Percentiles rank a stretch among this genome's conserved stretches.
Evolutionary conservation across 2,113 vertebrate species (phyloP).

Genomic region (Coptodon bakossiorum): DNA sequence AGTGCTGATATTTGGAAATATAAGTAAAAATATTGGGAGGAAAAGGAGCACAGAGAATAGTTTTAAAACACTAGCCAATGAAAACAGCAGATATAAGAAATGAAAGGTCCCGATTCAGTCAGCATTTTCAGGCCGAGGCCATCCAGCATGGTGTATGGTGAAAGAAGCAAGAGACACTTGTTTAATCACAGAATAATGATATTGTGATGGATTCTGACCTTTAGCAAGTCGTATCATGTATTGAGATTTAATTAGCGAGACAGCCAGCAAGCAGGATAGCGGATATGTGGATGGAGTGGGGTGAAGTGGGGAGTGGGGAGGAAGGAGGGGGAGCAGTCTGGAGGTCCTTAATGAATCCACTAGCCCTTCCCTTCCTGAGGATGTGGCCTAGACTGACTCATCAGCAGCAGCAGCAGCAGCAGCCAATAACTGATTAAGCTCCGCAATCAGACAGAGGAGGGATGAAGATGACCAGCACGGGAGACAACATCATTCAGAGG

Average conservation of each 20-base stretch:
- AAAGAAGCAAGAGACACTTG: slow-evolving; percentile 45
- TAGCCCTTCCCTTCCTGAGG: slow-evolving; percentile 58
- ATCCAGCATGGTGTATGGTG: neutral
- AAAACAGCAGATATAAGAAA: neutral
- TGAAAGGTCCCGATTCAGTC: neutral
- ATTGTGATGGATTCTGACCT: slow-evolving; percentile 75
- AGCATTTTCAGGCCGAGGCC: neutral
- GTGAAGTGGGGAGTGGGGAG: slow-evolving; percentile 3
- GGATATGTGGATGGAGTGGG: slow-evolving; percentile 58
- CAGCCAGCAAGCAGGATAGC: slow-evolving; percentile 36
- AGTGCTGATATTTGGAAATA: neutral
- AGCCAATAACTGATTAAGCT: slow-evolving; percentile 47
- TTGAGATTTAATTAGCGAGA: slow-evolving; percentile 72
- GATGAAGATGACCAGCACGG: slow-evolving; percentile 7
- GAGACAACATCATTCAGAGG: slow-evolving; percentile 1
- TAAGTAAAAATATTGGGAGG: neutral
- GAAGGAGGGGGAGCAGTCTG: slow-evolving; percentile 10
- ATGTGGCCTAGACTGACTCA: slow-evolving; percentile 63
- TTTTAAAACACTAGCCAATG: neutral
- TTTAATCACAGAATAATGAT: slow-evolving; percentile 71
- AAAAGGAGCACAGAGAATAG: neutral
- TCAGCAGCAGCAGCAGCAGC: slow-evolving; percentile 21
- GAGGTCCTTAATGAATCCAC: slow-evolving; percentile 60
- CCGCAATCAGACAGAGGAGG: slow-evolving; percentile 30
- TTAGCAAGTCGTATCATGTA: slow-evolving; percentile 68